Percentiles rank a stretch among this genome's conserved stretches.
Evolutionary conservation across 1,140 invertebrate genomes (phyloP).

Genomic region (Tigriopus japonicus): DNA sequence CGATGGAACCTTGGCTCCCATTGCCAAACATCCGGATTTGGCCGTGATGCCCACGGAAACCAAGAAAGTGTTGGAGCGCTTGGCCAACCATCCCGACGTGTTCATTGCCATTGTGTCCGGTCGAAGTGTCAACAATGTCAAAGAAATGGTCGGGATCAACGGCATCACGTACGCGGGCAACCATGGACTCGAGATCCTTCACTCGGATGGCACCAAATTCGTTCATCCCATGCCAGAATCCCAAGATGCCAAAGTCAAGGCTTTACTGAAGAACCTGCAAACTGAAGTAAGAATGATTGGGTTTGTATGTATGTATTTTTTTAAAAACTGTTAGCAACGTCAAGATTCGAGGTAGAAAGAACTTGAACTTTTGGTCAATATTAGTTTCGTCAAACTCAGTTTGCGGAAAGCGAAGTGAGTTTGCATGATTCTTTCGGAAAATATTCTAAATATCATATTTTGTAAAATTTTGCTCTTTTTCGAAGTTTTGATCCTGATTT

Average conservation of each 20-base stretch:
- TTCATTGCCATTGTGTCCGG: constrained; percentile 74
- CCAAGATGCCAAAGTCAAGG: constrained; percentile 55
- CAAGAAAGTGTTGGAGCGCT: constrained; percentile 55
- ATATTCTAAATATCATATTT: too few relatives aligned
- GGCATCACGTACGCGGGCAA: constrained; percentile 69
- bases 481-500: too few relatives aligned
- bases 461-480: too few relatives aligned
- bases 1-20: constrained; percentile 68
- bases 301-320: too few relatives aligned
- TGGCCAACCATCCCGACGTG: constrained; percentile 67
- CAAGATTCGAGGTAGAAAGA: too few relatives aligned
- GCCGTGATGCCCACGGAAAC: constrained; percentile 64
- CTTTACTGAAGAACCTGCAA: constrained; percentile 53
- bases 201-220: constrained; percentile 73
- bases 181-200: constrained; percentile 68
- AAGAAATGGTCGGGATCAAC: constrained; percentile 69
- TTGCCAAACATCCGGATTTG: constrained; percentile 69
- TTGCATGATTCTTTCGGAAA: too few relatives aligned
- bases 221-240: constrained; percentile 73
- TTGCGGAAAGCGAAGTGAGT: too few relatives aligned
- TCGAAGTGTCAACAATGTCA: constrained; percentile 65
- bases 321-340: too few relatives aligned
- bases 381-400: too few relatives aligned
- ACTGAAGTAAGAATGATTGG: constrained; percentile 34
- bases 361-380: too few relatives aligned